Percentiles rank a stretch among this genome's conserved stretches.
Conservation (phyloP, 2,888 invertebrate species). For the Taphrorychus bicolor region DNA sequence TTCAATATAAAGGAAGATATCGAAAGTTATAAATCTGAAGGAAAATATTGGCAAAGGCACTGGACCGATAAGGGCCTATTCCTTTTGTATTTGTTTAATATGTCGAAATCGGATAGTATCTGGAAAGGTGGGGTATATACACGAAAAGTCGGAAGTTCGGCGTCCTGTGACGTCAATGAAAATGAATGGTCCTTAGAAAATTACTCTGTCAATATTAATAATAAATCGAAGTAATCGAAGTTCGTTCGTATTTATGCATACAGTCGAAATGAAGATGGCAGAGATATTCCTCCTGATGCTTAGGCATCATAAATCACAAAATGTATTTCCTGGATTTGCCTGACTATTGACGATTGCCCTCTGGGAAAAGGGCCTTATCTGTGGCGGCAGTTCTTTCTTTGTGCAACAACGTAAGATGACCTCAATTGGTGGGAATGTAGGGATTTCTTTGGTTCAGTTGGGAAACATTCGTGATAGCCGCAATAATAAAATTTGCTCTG, state of each 20-base stretch:
- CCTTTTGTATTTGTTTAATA: constrained; percentile 28
- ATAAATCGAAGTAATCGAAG: neutral
- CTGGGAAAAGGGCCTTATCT: neutral
- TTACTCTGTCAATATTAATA: constrained; percentile 17
- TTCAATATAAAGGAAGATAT: neutral
- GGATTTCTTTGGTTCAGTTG: neutral
- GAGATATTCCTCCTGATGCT: neutral
- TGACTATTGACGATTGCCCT: constrained; percentile 5
- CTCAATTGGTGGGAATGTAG: constrained; percentile 5
- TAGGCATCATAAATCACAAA: neutral
- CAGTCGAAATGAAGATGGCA: neutral
- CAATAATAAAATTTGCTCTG: neutral
- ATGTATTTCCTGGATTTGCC: neutral
- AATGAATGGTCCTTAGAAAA: constrained; percentile 19
- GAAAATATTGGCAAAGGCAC: constrained; percentile 6
- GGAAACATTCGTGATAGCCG: neutral
- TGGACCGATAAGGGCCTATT: constrained; percentile 5
- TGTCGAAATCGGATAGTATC: constrained; percentile 24
- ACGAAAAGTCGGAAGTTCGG: constrained; percentile 10
- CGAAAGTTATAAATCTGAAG: constrained; percentile 11
- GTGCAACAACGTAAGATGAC: neutral
- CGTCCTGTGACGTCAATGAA: constrained; percentile 25
- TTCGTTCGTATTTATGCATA: neutral
- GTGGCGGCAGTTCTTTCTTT: constrained; percentile 2
- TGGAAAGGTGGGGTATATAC: constrained; percentile 16